phyloP scores from a whole-genome alignment of 2,888 invertebrate genomes.

The Fragum fragum region DNA sequence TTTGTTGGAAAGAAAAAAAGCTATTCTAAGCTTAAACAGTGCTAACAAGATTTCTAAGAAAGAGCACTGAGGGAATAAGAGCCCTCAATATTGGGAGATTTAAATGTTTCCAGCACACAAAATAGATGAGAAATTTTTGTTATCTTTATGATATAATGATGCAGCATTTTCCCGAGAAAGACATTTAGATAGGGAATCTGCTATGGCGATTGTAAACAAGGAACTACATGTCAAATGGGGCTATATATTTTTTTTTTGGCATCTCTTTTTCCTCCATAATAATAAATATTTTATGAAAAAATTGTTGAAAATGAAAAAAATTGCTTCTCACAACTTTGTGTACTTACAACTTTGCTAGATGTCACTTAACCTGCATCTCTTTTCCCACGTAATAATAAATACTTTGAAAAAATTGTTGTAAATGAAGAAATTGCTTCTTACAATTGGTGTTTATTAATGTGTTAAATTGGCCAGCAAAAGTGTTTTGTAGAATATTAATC shows the following conservation, averaged over 20 bases:
- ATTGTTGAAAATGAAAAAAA: too few relatives aligned
- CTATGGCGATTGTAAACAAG: slow-evolving; percentile 1
- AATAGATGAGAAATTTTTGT: not conserved
- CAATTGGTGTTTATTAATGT: too few relatives aligned
- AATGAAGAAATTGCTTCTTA: too few relatives aligned
- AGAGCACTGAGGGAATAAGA: not conserved
- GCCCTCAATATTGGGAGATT: slow-evolving; percentile 3
- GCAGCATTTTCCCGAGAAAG: slow-evolving; percentile 4
- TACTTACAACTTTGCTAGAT: too few relatives aligned
- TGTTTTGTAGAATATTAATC: too few relatives aligned
- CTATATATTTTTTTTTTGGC: not conserved
- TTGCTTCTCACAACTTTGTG: too few relatives aligned
- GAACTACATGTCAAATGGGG: slow-evolving; percentile 6
- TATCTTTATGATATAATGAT: slow-evolving; percentile 21
- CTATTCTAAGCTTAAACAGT: not conserved
- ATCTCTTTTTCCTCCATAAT: not conserved
- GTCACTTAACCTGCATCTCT: too few relatives aligned
- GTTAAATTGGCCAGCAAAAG: too few relatives aligned
- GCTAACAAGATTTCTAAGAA: slow-evolving; percentile 26
- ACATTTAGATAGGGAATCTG: slow-evolving; percentile 23
- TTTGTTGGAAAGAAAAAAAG: slow-evolving; percentile 11
- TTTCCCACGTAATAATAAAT: too few relatives aligned
- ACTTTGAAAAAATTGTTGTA: too few relatives aligned
- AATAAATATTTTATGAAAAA: not conserved
- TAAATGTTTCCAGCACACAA: slow-evolving; percentile 12